Evolutionary conservation across 2,888 invertebrate genomes (phyloP).

Genomic region (Adela reaumurella): DNA sequence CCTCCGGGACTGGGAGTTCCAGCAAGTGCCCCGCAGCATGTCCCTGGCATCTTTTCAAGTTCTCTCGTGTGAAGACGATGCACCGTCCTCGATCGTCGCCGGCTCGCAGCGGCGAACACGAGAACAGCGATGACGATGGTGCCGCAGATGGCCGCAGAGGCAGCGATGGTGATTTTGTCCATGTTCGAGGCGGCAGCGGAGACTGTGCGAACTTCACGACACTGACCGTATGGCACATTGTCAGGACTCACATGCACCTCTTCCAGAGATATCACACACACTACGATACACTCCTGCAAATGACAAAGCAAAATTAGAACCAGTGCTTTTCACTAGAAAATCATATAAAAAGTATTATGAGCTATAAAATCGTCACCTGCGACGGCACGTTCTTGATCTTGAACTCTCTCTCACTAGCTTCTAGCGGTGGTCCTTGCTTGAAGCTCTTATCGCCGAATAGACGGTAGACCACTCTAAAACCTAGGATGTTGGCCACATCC

Average conservation of each 20-base stretch:
- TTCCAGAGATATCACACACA: conserved; percentile 88
- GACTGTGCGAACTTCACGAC: conserved; percentile 84
- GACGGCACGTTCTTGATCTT: conserved; percentile 90
- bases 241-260: conserved; percentile 85
- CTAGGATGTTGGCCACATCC: conserved; percentile 81
- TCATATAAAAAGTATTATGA: not conserved
- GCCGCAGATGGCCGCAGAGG: conserved; percentile 89
- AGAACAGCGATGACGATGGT: conserved; percentile 88
- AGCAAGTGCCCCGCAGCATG: conserved; percentile 69
- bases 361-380: conserved; percentile 59
- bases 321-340: too few species aligned
- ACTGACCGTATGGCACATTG: conserved; percentile 80
- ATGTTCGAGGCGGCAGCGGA: conserved; percentile 81
- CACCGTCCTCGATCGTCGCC: conserved; percentile 72
- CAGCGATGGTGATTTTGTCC: conserved; percentile 93
- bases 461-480: conserved; percentile 84
- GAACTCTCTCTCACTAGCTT: conserved; percentile 86
- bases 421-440: conserved; percentile 85
- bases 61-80: conserved; percentile 69
- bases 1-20: conserved; percentile 77
- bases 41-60: conserved; percentile 69
- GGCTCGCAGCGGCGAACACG: conserved; percentile 83
- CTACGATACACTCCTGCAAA: conserved; percentile 83
- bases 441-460: conserved; percentile 87
- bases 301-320: too few species aligned